Conservation (phyloP, 2,888 invertebrate genomes). For the Drosophila anomalata region DNA sequence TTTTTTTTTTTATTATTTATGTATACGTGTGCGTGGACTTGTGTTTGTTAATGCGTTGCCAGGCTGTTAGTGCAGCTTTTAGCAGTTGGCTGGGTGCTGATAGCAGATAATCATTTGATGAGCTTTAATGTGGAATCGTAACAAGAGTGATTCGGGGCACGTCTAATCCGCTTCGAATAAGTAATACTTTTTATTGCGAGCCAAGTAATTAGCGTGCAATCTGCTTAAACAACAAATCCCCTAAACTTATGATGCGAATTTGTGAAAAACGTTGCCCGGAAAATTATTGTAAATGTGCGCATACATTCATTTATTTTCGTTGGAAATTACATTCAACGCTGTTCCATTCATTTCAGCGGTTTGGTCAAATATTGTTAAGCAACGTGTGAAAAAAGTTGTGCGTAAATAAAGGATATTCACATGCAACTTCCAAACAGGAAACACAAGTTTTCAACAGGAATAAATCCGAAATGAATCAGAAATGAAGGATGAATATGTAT, state of each 20-base stretch:
- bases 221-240: conserved; percentile 48
- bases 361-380: conserved; percentile 4
- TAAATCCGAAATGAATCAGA: background rate
- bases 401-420: conserved; percentile 41
- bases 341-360: conserved; percentile 22
- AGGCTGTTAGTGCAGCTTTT: conserved; percentile 52
- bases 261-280: background rate
- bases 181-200: conserved; percentile 19
- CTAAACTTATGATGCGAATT: conserved; percentile 13
- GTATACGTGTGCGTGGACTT: conserved; percentile 18
- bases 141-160: background rate
- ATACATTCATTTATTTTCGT: conserved; percentile 23
- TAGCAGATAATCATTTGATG: conserved; percentile 78
- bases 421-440: conserved; percentile 19
- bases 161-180: conserved; percentile 65
- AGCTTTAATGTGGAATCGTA: conserved; percentile 72
- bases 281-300: conserved; percentile 22
- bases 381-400: conserved; percentile 27
- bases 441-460: conserved; percentile 19
- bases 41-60: conserved; percentile 41
- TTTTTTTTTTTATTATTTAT: conserved; percentile 27
- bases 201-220: conserved; percentile 56
- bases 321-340: conserved; percentile 8
- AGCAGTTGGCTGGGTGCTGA: conserved; percentile 74
- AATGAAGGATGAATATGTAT: background rate